Conservation (phyloP, 2,113 vertebrate genomes). For the Prinia subflava region DNA sequence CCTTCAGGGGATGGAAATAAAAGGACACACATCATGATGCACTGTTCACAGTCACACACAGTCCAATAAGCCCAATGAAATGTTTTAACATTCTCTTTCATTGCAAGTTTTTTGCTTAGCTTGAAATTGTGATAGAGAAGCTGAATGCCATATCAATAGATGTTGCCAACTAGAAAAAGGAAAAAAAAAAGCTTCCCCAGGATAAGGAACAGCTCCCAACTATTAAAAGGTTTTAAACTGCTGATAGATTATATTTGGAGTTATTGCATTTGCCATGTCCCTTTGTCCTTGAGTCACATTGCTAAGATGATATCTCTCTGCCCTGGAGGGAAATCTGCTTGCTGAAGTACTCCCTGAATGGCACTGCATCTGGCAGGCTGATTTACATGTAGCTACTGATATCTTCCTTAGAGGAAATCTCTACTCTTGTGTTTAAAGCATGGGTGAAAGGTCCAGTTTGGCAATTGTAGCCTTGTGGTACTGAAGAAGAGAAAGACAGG, state of each 20-base stretch:
- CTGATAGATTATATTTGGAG: neutral
- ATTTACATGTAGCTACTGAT: neutral
- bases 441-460: neutral
- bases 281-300: conserved; percentile 7
- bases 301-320: neutral
- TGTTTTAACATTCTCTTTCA: conserved; percentile 34
- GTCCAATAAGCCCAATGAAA: conserved; percentile 36
- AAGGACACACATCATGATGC: conserved; percentile 2
- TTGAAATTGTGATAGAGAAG: conserved; percentile 19
- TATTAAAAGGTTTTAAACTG: conserved; percentile 9
- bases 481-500: neutral
- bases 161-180: conserved; percentile 28
- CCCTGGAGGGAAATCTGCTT: neutral
- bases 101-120: conserved; percentile 20
- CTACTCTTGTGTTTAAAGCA: neutral
- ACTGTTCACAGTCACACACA: conserved; percentile 17
- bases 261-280: neutral
- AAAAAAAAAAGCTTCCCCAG: neutral
- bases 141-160: conserved; percentile 22
- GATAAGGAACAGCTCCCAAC: neutral
- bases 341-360: neutral
- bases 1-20: neutral
- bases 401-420: neutral
- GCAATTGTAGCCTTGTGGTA: neutral
- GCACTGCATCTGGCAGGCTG: neutral